Base-by-base conservation (phyloP, 2,797 vertebrate species). In the Malacoctenus gilli region DNA sequence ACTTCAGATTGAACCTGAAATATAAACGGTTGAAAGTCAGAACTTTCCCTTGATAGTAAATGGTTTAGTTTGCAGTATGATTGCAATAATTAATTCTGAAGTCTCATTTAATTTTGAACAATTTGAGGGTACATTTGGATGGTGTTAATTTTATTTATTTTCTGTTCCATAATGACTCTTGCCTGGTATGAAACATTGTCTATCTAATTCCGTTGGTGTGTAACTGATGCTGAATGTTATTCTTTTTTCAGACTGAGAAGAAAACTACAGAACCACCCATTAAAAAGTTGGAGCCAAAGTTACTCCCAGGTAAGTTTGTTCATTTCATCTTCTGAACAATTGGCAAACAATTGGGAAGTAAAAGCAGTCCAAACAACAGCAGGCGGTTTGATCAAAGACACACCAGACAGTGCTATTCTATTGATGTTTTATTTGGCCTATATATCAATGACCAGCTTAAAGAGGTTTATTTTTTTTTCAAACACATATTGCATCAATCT, bases 241-340 rank as follows among this genome's bases (percentile, higher is more conserved):
- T 67, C 50, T 70, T 64, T 22, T 42, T 43, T 14, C 66, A 98
- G 96, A 87, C 89, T 35, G 95, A 97, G 40, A 92, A 89, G 79
- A 89, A 88, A 77, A 84, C 68, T 0, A 90, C 94, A 64, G 94
- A 95, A 37, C 92, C 90, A 55, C 93, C 93, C 49, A 92, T 95
- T 70, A 97, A 94, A 84, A 98, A 94, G 73, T 86, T 99, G 87
- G 96, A 98, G 70, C 92, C 95, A 0, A 91, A 91, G 41, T 92
- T 99, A 79, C 82, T 99, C 83, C 92, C 93, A 92, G 97, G 97
- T 98, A 87, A 89, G 86, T 59, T 53, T 59, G 10, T 46, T 44
- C 31, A 42, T 3, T 49, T 4, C 6, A 14, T 41, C 8, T 2
- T n/a, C n/a, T 44, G 4, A 59, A 28, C 8, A 31, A 8, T 31